These are phyloP conservation scores for Australoheros scitulus DNA, from an alignment of 2,113 vertebrate genomes.

Conservation along the genomic window DNA sequence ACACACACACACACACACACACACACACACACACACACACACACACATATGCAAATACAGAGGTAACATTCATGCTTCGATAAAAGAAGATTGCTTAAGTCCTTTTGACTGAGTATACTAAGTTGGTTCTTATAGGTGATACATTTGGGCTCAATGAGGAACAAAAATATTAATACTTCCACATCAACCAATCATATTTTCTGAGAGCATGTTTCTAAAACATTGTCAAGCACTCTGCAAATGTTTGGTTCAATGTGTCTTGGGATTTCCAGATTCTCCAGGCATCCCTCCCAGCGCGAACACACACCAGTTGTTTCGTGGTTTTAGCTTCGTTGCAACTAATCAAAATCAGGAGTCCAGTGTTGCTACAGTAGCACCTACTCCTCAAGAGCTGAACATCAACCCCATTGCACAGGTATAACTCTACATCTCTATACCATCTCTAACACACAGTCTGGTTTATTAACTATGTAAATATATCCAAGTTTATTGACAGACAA, in stretches of 20 bases:
- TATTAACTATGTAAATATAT: background rate
- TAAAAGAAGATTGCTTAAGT: background rate
- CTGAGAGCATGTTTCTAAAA: constrained; percentile 3
- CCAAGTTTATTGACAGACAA: background rate
- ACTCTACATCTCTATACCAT: background rate
- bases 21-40: background rate
- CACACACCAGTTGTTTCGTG: constrained; percentile 92
- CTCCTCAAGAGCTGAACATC: constrained; percentile 71
- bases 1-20: background rate
- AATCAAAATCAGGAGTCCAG: constrained; percentile 85
- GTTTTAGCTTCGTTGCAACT: constrained; percentile 95
- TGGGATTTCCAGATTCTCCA: constrained; percentile 86
- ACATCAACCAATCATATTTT: background rate
- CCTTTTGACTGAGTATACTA: background rate
- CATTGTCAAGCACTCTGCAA: background rate
- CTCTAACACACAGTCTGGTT: background rate
- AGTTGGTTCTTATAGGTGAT: background rate
- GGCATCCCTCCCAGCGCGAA: constrained; percentile 95
- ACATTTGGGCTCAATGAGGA: background rate
- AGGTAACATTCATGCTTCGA: background rate
- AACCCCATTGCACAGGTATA: constrained; percentile 90
- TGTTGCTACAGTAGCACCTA: constrained; percentile 48
- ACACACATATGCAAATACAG: background rate
- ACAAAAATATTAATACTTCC: background rate
- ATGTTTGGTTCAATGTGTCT: constrained; percentile 23